Base-by-base conservation (phyloP, 2,888 invertebrate genomes). In the Cristatella mucedo region DNA sequence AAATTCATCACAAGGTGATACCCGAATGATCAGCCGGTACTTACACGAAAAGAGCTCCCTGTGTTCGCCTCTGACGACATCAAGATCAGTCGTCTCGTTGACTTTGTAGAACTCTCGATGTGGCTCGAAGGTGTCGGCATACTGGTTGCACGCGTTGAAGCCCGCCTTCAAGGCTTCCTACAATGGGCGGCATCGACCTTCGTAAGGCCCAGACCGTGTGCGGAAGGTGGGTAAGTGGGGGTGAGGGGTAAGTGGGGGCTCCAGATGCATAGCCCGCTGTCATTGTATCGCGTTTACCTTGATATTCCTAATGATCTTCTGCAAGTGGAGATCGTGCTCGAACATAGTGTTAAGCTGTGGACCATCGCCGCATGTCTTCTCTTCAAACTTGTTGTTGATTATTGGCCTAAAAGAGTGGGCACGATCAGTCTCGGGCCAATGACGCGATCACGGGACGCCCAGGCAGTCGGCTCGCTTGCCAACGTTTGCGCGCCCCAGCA, bases 381-480 rank as follows among this genome's bases (percentile, higher is more conserved):
- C 78, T 50, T 83, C 80, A 54, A 76, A 74, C 53, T 81, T 79
- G 15, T 78, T 80, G 73, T 84, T 82, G 45, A 86, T 79, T 15
- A 78, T 74, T 0, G 85, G 85, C 43, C 80, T 78, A 51, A 33
- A 62, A 58, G n/a, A n/a, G n/a, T n/a, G n/a, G n/a, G n/a, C n/a
- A n/a, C n/a, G n/a, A n/a, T n/a, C n/a, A n/a, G n/a, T n/a, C n/a
- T n/a, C n/a, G n/a, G n/a, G n/a, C n/a, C n/a, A n/a, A n/a, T n/a
- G n/a, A n/a, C n/a, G n/a, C n/a, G n/a, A n/a, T n/a, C n/a, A n/a
- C n/a, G n/a, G n/a, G n/a, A n/a, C n/a, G n/a, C n/a, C n/a, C n/a
- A n/a, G n/a, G n/a, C n/a, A n/a, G n/a, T n/a, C n/a, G n/a, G n/a
- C n/a, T n/a, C n/a, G n/a, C n/a, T n/a, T n/a, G n/a, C n/a, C n/a